A percentile compares a stretch with the other conserved stretches of the same genome.
Conservation (phyloP, 1,140 invertebrate species). For the Papilio dardanus region DNA sequence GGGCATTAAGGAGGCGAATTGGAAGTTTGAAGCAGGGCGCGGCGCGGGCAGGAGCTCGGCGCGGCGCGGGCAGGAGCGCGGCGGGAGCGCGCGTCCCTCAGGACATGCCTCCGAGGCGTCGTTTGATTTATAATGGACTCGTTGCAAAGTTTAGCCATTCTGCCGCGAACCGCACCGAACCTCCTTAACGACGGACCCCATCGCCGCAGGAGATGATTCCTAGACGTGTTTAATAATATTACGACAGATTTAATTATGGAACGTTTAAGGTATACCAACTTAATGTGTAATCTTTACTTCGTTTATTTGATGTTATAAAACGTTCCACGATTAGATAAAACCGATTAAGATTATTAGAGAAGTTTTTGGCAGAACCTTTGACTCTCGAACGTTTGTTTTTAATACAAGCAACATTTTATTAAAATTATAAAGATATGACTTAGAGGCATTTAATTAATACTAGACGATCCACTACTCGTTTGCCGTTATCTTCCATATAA, state of each 20-base stretch:
- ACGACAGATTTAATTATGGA: slow-evolving; percentile 82
- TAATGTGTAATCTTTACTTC: slow-evolving; percentile 68
- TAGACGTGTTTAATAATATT: slow-evolving; percentile 82
- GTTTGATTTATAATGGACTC: slow-evolving; percentile 83
- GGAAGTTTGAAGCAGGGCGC: slow-evolving; percentile 69
- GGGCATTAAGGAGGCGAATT: slow-evolving; percentile 78
- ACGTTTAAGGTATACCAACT: slow-evolving; percentile 73
- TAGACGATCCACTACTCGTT: too few species aligned
- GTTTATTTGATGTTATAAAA: slow-evolving; percentile 49
- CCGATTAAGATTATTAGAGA: slow-evolving; percentile 26
- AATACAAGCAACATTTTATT: too few species aligned
- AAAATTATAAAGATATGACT: too few species aligned
- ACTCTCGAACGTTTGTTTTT: not conserved
- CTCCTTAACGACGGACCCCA: slow-evolving; percentile 79
- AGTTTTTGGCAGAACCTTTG: not conserved
- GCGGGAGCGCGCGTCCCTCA: slow-evolving; percentile 69
- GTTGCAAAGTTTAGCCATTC: slow-evolving; percentile 80
- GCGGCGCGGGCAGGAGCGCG: too few species aligned
- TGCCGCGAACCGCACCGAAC: slow-evolving; percentile 69
- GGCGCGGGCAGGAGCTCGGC: too few species aligned
- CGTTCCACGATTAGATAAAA: slow-evolving; percentile 34
- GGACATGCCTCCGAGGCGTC: slow-evolving; percentile 79
- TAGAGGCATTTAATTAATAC: too few species aligned
- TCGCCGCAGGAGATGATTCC: slow-evolving; percentile 80
- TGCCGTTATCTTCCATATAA: too few species aligned